Evolutionary conservation across 2,888 invertebrate genomes (phyloP).

Genomic region (Brachyptera risi): DNA sequence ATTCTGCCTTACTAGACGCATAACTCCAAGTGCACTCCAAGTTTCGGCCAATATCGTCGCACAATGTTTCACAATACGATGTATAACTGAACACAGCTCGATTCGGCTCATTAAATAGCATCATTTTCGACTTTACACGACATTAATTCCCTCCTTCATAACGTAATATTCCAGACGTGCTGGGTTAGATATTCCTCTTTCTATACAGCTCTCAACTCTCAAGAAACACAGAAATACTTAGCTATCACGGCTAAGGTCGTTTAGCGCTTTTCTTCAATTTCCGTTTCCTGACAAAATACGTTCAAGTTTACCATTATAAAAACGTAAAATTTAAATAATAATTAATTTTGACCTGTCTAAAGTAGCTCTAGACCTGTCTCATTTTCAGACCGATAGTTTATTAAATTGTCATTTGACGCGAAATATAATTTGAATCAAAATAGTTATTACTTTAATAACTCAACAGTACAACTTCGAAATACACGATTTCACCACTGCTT

Average conservation of each 20-base stretch:
- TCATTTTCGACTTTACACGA: slow-evolving; percentile 35
- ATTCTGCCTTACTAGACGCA: slow-evolving; percentile 39
- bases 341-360: too few species aligned
- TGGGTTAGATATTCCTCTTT: slow-evolving; percentile 39
- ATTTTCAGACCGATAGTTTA: not conserved
- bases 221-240: slow-evolving; percentile 45
- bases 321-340: too few species aligned
- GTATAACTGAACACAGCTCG: slow-evolving; percentile 37
- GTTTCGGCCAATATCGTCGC: slow-evolving; percentile 35
- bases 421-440: slow-evolving; percentile 23
- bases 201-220: slow-evolving; percentile 46
- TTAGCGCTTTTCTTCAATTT: slow-evolving; percentile 27
- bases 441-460: slow-evolving; percentile 18
- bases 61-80: slow-evolving; percentile 37
- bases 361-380: too few species aligned
- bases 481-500: slow-evolving; percentile 12
- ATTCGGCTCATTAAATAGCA: slow-evolving; percentile 34
- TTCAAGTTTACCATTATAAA: slow-evolving; percentile 17
- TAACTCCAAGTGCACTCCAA: slow-evolving; percentile 38
- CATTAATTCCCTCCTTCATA: slow-evolving; percentile 39
- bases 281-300: slow-evolving; percentile 12
- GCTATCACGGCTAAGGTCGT: slow-evolving; percentile 52
- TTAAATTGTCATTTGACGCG: slow-evolving; percentile 20
- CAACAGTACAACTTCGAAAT: slow-evolving; percentile 11
- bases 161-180: slow-evolving; percentile 36